A percentile compares a stretch with the other conserved stretches of the same genome.
phyloP scores from a whole-genome alignment of 2,888 invertebrate genomes.

The Smittia aterrima region DNA sequence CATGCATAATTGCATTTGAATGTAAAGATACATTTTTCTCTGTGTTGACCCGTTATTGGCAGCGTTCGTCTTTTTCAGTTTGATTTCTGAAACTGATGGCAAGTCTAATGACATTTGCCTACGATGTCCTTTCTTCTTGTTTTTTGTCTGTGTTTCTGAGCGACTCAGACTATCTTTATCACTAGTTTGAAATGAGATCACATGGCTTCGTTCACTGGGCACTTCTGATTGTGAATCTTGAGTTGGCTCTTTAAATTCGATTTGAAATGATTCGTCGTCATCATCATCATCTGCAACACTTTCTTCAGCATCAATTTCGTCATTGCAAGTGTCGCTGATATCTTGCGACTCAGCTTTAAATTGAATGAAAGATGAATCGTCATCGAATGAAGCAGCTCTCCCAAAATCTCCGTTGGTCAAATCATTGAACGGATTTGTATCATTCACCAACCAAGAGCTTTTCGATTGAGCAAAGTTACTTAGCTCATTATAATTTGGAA shows the following conservation, averaged over 20 bases:
- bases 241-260: slow-evolving; percentile 51
- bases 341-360: slow-evolving; percentile 50
- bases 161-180: neutral
- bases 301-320: neutral
- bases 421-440: neutral
- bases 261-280: slow-evolving; percentile 52
- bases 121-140: slow-evolving; percentile 46
- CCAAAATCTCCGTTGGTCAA: slow-evolving; percentile 40
- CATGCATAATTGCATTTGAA: slow-evolving; percentile 96
- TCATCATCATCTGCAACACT: neutral
- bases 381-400: slow-evolving; percentile 45
- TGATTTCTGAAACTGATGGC: slow-evolving; percentile 32
- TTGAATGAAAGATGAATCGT: slow-evolving; percentile 48
- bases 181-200: slow-evolving; percentile 12
- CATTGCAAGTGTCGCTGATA: neutral
- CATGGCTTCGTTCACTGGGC: neutral
- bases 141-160: neutral
- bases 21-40: slow-evolving; percentile 76
- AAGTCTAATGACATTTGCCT: slow-evolving; percentile 52
- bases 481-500: neutral
- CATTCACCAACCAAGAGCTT: neutral
- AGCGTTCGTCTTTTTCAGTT: slow-evolving; percentile 9
- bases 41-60: slow-evolving; percentile 41
- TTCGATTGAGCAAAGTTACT: neutral
- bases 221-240: neutral